A percentile compares a stretch with the other conserved stretches of the same genome.
Evolutionary conservation across 2,888 invertebrate species (phyloP).

Genomic region (Stenodema calcarata): DNA sequence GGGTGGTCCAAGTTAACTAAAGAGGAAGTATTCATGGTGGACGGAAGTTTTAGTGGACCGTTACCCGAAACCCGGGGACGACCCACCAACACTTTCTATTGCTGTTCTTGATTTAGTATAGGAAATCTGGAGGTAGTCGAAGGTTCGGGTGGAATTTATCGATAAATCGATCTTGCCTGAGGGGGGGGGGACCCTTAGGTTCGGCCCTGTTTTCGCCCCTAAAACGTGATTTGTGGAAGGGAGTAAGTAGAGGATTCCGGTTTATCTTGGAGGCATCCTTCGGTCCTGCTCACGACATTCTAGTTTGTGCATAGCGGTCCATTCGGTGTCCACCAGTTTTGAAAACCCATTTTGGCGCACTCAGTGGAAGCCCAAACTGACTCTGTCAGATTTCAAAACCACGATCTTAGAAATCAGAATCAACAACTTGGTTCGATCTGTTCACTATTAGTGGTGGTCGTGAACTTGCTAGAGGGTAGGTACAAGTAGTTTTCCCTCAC

Average conservation of each 20-base stretch:
- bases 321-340: too few species aligned
- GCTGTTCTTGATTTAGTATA: conserved; percentile 15
- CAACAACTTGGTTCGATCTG: too few species aligned
- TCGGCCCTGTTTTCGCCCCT: neutral
- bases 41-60: conserved; percentile 28
- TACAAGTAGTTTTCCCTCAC: too few species aligned
- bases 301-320: too few species aligned
- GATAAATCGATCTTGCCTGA: neutral
- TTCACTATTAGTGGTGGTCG: too few species aligned
- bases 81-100: conserved; percentile 21
- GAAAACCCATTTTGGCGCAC: too few species aligned
- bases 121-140: conserved; percentile 11
- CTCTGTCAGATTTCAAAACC: too few species aligned
- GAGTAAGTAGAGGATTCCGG: neutral
- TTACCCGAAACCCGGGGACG: neutral
- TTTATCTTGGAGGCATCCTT: neutral
- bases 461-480: too few species aligned
- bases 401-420: too few species aligned
- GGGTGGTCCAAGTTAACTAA: conserved; percentile 3
- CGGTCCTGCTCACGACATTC: neutral
- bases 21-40: conserved; percentile 28
- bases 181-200: neutral
- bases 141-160: conserved; percentile 9
- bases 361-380: too few species aligned
- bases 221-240: neutral